Conservation (phyloP, 2,888 invertebrate genomes). For the Drosophila mettleri region DNA sequence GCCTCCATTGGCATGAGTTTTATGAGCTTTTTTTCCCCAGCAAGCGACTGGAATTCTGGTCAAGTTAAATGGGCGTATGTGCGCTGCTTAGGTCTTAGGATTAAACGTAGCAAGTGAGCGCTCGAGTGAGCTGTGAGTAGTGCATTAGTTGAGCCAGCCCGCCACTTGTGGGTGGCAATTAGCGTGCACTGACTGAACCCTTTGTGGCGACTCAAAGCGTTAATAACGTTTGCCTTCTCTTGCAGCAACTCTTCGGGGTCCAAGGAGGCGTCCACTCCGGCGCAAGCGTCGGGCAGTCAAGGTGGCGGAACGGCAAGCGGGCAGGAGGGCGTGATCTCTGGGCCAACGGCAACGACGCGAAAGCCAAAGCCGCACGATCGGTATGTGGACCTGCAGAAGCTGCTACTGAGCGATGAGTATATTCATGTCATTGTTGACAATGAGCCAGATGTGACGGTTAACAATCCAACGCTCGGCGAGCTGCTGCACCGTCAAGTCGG, state of each 20-base stretch:
- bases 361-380: conserved; percentile 83
- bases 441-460: conserved; percentile 86
- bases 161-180: conserved; percentile 54
- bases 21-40: too few relatives aligned
- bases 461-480: conserved; percentile 90
- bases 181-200: conserved; percentile 30
- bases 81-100: too few relatives aligned
- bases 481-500: conserved; percentile 86
- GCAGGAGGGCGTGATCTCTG: conserved; percentile 68
- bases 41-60: conserved; percentile 39
- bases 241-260: conserved; percentile 85
- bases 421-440: conserved; percentile 85
- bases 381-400: conserved; percentile 81
- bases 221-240: conserved; percentile 40
- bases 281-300: conserved; percentile 79
- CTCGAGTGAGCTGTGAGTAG: conserved; percentile 22
- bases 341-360: conserved; percentile 72
- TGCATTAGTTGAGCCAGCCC: conserved; percentile 35
- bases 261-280: conserved; percentile 84
- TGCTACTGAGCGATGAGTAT: conserved; percentile 69
- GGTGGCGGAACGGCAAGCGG: conserved; percentile 67
- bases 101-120: too few relatives aligned
- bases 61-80: conserved; percentile 22
- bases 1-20: not conserved
- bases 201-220: conserved; percentile 40